Evolutionary conservation across 1,140 invertebrate genomes (phyloP).

Genomic region (Battus philenor): DNA sequence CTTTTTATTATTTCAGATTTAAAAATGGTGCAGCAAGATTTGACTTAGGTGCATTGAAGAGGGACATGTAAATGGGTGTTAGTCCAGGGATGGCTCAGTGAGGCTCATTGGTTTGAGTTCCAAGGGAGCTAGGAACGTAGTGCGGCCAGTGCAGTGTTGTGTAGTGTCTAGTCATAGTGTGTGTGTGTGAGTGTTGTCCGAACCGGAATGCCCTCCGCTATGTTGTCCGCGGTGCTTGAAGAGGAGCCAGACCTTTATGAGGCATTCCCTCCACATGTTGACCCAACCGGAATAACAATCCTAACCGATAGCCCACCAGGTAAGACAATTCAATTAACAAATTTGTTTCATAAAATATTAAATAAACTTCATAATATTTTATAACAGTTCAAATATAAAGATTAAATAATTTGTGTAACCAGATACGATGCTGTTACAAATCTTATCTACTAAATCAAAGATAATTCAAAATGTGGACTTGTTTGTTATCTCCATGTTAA

Average conservation of each 20-base stretch:
- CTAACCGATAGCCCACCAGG: constrained; percentile 75
- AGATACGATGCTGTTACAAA: too few relatives aligned
- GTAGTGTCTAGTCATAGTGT: constrained; percentile 64
- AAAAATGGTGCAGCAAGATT: constrained; percentile 76
- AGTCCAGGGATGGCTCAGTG: constrained; percentile 47
- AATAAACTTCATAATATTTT: constrained; percentile 1
- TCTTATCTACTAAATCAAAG: constrained; percentile 15
- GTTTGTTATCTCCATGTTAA: constrained; percentile 6
- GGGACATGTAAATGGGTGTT: constrained; percentile 31
- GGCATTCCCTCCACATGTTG: constrained; percentile 84
- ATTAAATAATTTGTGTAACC: too few relatives aligned
- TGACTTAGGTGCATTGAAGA: constrained; percentile 62
- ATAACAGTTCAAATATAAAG: too few relatives aligned
- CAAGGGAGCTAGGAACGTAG: constrained; percentile 43
- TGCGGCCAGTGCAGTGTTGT: constrained; percentile 57
- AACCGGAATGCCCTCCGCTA: constrained; percentile 71
- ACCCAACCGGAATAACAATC: constrained; percentile 81
- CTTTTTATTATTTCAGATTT: constrained; percentile 60
- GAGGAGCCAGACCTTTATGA: constrained; percentile 84
- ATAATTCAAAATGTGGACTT: neutral
- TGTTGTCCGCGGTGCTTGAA: constrained; percentile 79
- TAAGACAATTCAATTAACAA: constrained; percentile 31
- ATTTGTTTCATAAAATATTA: neutral
- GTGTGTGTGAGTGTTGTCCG: constrained; percentile 47
- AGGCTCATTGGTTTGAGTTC: constrained; percentile 59